phyloP scores from a whole-genome alignment of 2,113 vertebrate genomes.

The Gallinago media region DNA sequence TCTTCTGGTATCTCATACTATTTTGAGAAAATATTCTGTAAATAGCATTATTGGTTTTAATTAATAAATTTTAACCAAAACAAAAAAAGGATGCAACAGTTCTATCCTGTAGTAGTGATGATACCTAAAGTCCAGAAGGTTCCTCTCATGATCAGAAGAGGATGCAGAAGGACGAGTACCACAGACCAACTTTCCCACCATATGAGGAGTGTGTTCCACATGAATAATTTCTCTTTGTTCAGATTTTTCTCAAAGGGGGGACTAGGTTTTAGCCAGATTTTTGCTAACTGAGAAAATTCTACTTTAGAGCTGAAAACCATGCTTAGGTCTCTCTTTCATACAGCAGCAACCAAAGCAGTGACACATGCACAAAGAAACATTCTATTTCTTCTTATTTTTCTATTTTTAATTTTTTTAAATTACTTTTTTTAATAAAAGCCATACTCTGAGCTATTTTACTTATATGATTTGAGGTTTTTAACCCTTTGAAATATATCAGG shows the following conservation, averaged over 20 bases:
- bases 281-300: background rate
- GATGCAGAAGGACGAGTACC: background rate
- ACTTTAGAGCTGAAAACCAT: background rate
- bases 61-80: background rate
- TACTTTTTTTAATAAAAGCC: constrained; percentile 13
- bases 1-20: background rate
- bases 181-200: background rate
- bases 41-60: background rate
- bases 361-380: background rate
- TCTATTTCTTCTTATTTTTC: background rate
- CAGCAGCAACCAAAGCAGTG: background rate
- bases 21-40: background rate
- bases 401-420: background rate
- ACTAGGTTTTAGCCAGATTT: background rate
- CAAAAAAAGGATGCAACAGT: background rate
- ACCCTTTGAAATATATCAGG: constrained; percentile 8
- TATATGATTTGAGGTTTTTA: constrained; percentile 1
- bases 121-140: background rate
- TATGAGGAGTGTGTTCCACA: background rate
- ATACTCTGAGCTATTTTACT: constrained; percentile 17
- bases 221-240: background rate
- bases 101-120: background rate
- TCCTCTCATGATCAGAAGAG: background rate
- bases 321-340: background rate
- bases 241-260: background rate